A percentile compares a stretch with the other conserved stretches of the same genome.
These are phyloP conservation scores for Drosophila kanekoi DNA, from an alignment of 2,888 invertebrate species.

Conservation along the genomic window DNA sequence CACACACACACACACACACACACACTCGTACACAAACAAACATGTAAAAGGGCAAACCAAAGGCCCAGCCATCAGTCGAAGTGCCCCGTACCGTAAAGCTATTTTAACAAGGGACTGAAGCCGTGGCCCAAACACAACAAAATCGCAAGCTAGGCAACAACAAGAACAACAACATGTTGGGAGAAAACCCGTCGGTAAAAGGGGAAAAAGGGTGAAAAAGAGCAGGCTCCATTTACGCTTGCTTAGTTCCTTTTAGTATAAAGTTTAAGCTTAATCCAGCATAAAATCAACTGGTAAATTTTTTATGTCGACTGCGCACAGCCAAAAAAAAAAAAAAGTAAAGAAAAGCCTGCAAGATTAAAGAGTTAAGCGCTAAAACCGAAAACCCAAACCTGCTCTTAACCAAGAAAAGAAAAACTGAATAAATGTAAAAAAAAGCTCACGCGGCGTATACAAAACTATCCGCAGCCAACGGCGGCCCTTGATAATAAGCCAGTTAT, in stretches of 20 bases:
- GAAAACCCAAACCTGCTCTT: slow-evolving; percentile 27
- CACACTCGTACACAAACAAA: slow-evolving; percentile 12
- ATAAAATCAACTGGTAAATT: slow-evolving; percentile 82
- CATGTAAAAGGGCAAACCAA: slow-evolving; percentile 51
- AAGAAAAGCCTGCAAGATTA: slow-evolving; percentile 65
- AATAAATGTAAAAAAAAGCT: slow-evolving; percentile 45
- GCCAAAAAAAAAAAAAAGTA: slow-evolving; percentile 43
- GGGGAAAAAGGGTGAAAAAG: slow-evolving; percentile 13
- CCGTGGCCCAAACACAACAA: slow-evolving; percentile 30
- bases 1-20: slow-evolving; percentile 18
- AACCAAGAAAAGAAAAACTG: slow-evolving; percentile 25
- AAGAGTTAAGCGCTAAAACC: slow-evolving; percentile 73
- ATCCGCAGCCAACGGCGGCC: slow-evolving; percentile 31
- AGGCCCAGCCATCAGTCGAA: slow-evolving; percentile 52
- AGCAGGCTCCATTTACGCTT: slow-evolving; percentile 74
- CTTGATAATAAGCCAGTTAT: slow-evolving; percentile 57
- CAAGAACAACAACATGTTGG: slow-evolving; percentile 23
- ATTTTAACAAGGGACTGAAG: slow-evolving; percentile 75
- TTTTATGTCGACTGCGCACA: slow-evolving; percentile 67
- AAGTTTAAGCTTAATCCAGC: slow-evolving; percentile 82
- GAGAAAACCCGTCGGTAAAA: slow-evolving; percentile 19
- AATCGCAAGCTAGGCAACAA: slow-evolving; percentile 50
- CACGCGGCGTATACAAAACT: slow-evolving; percentile 46
- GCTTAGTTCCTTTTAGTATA: slow-evolving; percentile 82
- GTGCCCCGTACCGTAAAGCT: slow-evolving; percentile 63